Evolutionary conservation across 1,140 invertebrate species (phyloP).

Genomic region (Mycetomoellerius zeteki): DNA sequence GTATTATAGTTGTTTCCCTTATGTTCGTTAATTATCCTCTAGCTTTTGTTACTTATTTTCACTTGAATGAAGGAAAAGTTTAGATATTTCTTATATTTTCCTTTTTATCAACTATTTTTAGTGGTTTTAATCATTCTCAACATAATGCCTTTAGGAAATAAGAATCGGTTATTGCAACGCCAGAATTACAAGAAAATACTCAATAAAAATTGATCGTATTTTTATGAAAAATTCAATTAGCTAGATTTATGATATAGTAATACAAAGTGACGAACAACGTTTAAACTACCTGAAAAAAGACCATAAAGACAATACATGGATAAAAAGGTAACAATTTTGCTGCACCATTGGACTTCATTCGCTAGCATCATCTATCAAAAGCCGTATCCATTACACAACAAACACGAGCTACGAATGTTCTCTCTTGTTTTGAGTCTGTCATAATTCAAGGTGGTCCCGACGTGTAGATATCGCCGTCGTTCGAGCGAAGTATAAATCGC

Average conservation of each 20-base stretch:
- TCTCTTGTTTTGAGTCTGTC: conserved; percentile 2
- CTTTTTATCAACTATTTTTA: neutral
- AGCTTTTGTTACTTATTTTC: neutral
- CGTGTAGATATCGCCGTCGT: conserved; percentile 51
- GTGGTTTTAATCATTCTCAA: neutral
- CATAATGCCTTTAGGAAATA: neutral
- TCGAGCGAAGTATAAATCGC: conserved; percentile 55
- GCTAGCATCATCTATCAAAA: neutral
- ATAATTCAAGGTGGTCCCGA: conserved; percentile 41
- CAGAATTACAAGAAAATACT: neutral
- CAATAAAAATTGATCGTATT: neutral
- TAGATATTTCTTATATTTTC: neutral
- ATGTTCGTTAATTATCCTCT: neutral
- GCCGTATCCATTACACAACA: conserved; percentile 7
- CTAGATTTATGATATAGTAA: neutral
- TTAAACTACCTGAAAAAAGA: neutral
- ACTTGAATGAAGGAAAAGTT: neutral
- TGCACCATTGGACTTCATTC: conserved; percentile 15
- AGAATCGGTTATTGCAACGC: neutral
- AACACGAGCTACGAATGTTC: neutral
- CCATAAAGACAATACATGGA: neutral
- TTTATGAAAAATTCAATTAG: neutral
- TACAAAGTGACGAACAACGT: neutral
- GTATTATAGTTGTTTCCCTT: neutral
- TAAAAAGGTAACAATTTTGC: neutral